Base-by-base conservation (phyloP, 2,888 invertebrate genomes). In the Nesidiocoris tenuis region DNA sequence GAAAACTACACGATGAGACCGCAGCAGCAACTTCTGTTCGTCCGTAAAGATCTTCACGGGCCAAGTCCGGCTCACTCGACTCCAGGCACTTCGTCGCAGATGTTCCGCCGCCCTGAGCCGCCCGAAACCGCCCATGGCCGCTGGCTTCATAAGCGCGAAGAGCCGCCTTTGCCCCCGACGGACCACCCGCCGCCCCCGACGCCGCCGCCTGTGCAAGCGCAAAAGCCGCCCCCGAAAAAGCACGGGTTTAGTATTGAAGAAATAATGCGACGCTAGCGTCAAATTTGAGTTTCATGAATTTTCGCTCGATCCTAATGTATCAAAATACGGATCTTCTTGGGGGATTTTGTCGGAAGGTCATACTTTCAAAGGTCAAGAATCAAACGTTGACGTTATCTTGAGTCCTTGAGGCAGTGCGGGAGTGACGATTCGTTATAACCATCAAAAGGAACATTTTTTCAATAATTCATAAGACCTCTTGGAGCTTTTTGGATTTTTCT, bases 161-260 rank as follows among this genome's bases (percentile, higher is more conserved):
- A 65, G 54, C 68, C 64, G 57, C 66, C 76, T 79, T 0, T 75
- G 79, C 23, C 68, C 68, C 22, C 67, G 17, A 19, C 59, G 16
- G 70, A 70, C 24, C 70, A 70, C 9, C 70, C 70, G 23, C 70
- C 70, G 1, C 70, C 57, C 24, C 61, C 63, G 1, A 66, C 78
- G 19, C 55, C 78, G 61, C 61, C 79, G 67, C 81, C 82, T 7
- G 82, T 82, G 65, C 82, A 82, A 21, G 82, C 82, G 2, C 83
- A 83, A 63, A 84, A 83, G 0, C 83, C 82, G 66, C 81, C 81
- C 24, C 86, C 86, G 19, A 86, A 86, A 80, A 91, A 91, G 82
- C 92, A 93, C 82, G 94, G 94, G 18, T 94, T 94, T 84, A 94
- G 93, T 82, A 94, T 94, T 86, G 94, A 93, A 82, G 94, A 94